Evolutionary conservation across 1,140 invertebrate genomes (phyloP), one percentile per base, ranked within the genome.

Genomic region (Mizuhopecten yessoensis): DNA sequence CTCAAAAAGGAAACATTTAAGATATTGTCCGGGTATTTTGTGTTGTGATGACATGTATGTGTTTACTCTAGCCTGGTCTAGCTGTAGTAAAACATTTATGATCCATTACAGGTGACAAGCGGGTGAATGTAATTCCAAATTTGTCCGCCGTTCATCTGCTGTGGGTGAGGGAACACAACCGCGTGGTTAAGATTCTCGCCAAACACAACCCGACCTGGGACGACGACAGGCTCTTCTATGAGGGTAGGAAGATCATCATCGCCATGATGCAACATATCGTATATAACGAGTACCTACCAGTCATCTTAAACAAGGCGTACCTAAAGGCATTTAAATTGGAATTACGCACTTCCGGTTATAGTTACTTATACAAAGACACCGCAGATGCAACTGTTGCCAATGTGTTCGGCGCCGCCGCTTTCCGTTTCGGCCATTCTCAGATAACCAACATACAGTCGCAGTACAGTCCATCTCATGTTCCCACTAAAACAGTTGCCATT

Each of bases 111-210:
- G 98, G 98, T 91, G 98, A 98, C 86, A 98, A 87, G 13, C 91
- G 98, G 92, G 98, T 98, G 0, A 99, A 99, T 96, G 98, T 99
- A 95, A 97, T 97, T 93, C 97, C 99, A 17, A 99, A 98, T 0
- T 97, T 99, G 2, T 97, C 98, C n/a, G 98, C 98, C n/a, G 99
- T 99, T 98, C 99, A 99, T 95, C 99, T 99, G 0, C 96, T 99
- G 87, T 99, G 98, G 98, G 97, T 99, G 96, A 96, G 99, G 33
- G 99, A 99, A 95, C 99, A 99, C 96, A 99, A 99, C 95, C 97
- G 99, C 89, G 97, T 99, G 42, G 99, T 99, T 17, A 96, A 96
- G 20, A 97, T 97, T 94, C 96, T 99, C 15, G 97, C 97, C 88
- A 95, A 97, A n/a, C 96, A 99, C 9, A 99, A 99, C 97, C 98